Base-by-base conservation (phyloP, 64 coral and sea anemone species). In the Hydrozoanthus tunicans region DNA sequence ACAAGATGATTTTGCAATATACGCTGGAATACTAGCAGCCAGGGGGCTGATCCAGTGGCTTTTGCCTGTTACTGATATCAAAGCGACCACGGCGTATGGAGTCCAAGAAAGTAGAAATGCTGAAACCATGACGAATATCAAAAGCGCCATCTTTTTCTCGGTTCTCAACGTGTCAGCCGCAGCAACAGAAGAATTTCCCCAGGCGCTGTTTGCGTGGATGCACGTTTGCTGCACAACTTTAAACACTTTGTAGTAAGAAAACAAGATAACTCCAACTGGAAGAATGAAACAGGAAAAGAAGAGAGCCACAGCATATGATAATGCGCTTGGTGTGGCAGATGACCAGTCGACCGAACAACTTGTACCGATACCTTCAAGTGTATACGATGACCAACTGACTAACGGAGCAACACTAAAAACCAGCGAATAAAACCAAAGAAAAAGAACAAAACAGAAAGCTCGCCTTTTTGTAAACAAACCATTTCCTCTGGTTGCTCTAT, bases 81-180 rank as follows among this genome's bases (percentile, higher is more conserved):
- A 13, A 23, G 88, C 76, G 7, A 90, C 88, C 1, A 90, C 58
- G 51, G 88, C 88, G 51, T 90, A 90, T 62, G 71, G 88, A 51
- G 88, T 90, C 89, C 89, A 90, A 62, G 89, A 73, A 51, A 90
- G 57, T 12, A 90, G 56, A 79, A 79, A 90, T 51, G 89, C 89
- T 63, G 78, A 9, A 7, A 77, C 79, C 89, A 90, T 90, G 10
- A 79, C 58, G 4, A 23, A 73, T 20, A 90, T 65, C 12, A 90
- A 17, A 4, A 77, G 2, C 15, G 67, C 72, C 70, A 90, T 90
- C 58, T 90, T 90, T 0, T 63, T 14, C 57, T 90, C 89, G 59
- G 55, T 15, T 52, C 53, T 63, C 7, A 77, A 53, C 15, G 89
- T 51, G 14, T 60, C 64, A 24, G 17, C 79, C 6, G 89, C 65